Conservation (phyloP, 2,888 invertebrate species). For the Pollenia griseotomentosa region DNA sequence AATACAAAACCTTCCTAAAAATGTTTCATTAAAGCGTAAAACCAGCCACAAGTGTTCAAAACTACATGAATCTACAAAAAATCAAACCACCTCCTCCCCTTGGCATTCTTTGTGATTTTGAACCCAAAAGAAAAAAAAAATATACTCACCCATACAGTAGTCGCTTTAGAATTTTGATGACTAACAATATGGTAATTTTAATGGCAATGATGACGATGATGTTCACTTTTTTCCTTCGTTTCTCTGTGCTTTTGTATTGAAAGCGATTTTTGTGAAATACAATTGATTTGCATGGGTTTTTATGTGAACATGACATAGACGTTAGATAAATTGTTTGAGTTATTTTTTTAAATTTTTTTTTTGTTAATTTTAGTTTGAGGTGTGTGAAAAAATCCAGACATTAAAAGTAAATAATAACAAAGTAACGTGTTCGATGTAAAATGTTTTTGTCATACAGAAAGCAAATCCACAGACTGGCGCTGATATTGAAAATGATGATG, state of each 20-base stretch:
- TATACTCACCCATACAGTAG: background rate
- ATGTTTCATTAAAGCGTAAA: background rate
- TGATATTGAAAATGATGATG: conserved; percentile 14
- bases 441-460: conserved; percentile 12
- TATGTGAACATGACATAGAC: conserved; percentile 45
- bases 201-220: conserved; percentile 54
- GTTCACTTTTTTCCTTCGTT: conserved; percentile 26
- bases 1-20: background rate
- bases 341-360: background rate
- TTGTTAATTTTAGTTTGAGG: conserved; percentile 28
- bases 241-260: conserved; percentile 20
- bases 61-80: background rate
- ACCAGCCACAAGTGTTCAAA: background rate
- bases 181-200: conserved; percentile 54
- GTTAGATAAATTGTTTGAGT: conserved; percentile 52
- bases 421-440: conserved; percentile 22
- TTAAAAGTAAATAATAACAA: conserved; percentile 69
- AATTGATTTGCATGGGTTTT: conserved; percentile 52
- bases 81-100: background rate
- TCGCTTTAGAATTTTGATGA: conserved; percentile 61
- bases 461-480: background rate
- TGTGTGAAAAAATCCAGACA: conserved; percentile 70
- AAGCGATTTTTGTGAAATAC: conserved; percentile 48
- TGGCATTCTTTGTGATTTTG: background rate
- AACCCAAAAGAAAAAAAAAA: conserved; percentile 45